Percentiles rank a stretch among this genome's conserved stretches.
Conservation (phyloP, 2,113 vertebrate genomes). For the Pleuronectes platessa region DNA sequence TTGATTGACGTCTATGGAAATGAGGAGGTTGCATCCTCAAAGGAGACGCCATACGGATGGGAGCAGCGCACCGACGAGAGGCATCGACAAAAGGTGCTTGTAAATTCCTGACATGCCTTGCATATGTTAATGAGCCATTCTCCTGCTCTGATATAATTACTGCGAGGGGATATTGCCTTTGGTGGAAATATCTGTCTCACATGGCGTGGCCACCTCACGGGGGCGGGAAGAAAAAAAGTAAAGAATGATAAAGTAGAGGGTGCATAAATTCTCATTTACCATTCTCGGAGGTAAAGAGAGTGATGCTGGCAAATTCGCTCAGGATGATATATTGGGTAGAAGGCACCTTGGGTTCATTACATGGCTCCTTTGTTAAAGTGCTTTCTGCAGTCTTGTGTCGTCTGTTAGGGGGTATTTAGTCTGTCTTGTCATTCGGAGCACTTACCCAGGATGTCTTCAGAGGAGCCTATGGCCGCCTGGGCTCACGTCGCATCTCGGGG, state of each 20-base stretch:
- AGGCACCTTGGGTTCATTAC: conserved; percentile 66
- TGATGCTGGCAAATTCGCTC: conserved; percentile 76
- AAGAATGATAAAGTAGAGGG: conserved; percentile 77
- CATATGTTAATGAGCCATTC: conserved; percentile 83
- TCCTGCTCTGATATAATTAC: conserved; percentile 81
- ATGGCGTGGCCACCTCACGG: conserved; percentile 66
- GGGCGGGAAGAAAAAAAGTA: conserved; percentile 37
- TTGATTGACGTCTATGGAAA: conserved; percentile 80
- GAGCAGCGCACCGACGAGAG: conserved; percentile 59
- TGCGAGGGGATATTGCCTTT: conserved; percentile 77
- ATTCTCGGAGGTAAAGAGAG: conserved; percentile 68
- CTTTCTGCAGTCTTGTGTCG: conserved; percentile 51
- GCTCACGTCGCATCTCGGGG: conserved; percentile 21
- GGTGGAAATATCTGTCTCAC: conserved; percentile 73
- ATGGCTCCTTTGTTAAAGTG: conserved; percentile 68
- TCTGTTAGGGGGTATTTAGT: conserved; percentile 71
- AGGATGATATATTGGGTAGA: conserved; percentile 77
- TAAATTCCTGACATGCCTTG: conserved; percentile 79
- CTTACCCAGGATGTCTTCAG: conserved; percentile 53
- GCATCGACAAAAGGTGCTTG: conserved; percentile 69
- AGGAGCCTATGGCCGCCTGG: conserved; percentile 29
- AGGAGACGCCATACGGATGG: conserved; percentile 73
- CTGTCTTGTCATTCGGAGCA: conserved; percentile 65
- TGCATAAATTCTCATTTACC: conserved; percentile 80
- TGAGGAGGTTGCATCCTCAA: conserved; percentile 71